Conservation (phyloP, 2,888 invertebrate species). For the Philereme transversata region DNA sequence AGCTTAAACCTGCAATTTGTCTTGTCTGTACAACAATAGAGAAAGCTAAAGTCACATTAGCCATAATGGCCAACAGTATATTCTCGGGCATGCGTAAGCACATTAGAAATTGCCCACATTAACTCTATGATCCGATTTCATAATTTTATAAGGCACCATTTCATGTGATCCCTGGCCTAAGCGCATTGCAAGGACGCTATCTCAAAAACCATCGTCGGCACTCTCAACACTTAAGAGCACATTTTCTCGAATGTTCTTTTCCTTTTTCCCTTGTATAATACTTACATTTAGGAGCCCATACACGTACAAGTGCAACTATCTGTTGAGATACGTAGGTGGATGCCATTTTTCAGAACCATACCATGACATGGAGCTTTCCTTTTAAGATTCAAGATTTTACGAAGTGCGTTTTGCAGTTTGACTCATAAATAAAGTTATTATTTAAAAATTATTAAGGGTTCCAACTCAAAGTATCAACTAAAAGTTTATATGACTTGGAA, state of each 20-base stretch:
- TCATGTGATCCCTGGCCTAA: constrained; percentile 22
- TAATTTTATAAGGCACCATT: constrained; percentile 25
- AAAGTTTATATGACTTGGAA: too few relatives aligned
- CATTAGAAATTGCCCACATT: constrained; percentile 11
- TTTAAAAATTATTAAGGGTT: too few relatives aligned
- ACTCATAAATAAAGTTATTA: too few relatives aligned
- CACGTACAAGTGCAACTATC: constrained; percentile 43
- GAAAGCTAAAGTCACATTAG: constrained; percentile 3
- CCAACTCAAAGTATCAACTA: too few relatives aligned
- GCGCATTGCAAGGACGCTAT: constrained; percentile 33
- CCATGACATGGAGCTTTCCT: constrained; percentile 7
- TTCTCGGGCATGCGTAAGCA: constrained; percentile 7
- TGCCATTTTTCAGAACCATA: constrained; percentile 30
- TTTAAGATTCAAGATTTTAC: not conserved
- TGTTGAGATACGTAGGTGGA: constrained; percentile 22
- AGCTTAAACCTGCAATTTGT: constrained; percentile 5
- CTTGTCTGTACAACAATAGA: constrained; percentile 1
- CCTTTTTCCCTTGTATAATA: constrained; percentile 47
- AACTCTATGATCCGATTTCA: constrained; percentile 17
- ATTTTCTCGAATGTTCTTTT: constrained; percentile 43
- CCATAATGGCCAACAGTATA: not conserved
- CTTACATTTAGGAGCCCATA: constrained; percentile 44
- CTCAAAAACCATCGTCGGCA: constrained; percentile 32
- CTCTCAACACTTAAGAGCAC: constrained; percentile 40
- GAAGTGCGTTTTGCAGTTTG: too few relatives aligned